Evolutionary conservation across 2,797 vertebrate species (phyloP).

Genomic region (Poecilia wingei): DNA sequence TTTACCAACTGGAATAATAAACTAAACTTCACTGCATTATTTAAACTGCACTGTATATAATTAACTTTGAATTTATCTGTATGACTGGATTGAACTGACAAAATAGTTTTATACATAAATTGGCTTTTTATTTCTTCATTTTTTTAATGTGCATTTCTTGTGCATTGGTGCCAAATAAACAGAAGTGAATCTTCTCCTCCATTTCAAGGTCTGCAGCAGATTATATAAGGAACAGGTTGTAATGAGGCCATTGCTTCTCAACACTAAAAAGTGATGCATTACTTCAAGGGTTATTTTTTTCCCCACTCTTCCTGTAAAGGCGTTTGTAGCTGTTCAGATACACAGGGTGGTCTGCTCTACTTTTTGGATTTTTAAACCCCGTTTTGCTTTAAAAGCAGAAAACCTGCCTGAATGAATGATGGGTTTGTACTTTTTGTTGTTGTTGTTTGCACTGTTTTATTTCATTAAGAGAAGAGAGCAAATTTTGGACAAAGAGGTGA

Average conservation of each 20-base stretch:
- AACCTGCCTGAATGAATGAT: neutral
- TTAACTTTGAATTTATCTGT: neutral
- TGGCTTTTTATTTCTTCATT: accelerated
- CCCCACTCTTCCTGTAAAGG: neutral
- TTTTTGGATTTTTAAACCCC: neutral
- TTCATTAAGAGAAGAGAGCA: neutral
- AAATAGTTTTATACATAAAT: neutral
- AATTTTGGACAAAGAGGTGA: neutral
- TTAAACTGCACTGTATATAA: neutral
- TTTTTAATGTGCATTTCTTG: neutral
- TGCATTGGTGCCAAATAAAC: neutral
- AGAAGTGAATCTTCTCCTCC: neutral
- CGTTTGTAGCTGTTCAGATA: neutral
- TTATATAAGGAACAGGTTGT: neutral
- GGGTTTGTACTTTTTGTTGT: neutral
- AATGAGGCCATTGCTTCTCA: neutral
- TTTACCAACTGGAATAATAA: neutral
- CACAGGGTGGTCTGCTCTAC: neutral
- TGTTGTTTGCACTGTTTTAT: neutral
- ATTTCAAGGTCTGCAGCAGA: neutral
- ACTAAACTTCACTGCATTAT: neutral
- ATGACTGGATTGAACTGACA: neutral
- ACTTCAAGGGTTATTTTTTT: neutral
- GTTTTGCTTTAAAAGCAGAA: neutral
- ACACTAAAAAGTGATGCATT: neutral